Evolutionary conservation across 2,113 vertebrate species (phyloP).

Genomic region (Cynoglossus semilaevis): DNA sequence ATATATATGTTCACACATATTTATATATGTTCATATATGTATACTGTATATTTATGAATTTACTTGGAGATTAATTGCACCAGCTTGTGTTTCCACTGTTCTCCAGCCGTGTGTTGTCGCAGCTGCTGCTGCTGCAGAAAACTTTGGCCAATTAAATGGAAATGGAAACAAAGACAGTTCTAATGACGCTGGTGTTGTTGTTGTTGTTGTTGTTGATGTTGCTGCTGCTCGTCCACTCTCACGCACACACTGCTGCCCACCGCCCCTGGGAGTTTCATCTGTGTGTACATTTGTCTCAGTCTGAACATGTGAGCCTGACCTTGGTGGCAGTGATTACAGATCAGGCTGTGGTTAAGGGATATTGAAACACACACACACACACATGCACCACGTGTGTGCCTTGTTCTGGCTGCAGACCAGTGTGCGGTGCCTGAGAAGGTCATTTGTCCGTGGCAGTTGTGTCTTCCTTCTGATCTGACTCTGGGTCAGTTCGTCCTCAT

Average conservation of each 20-base stretch:
- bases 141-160: conserved; percentile 28
- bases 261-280: conserved; percentile 15
- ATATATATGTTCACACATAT: too few species aligned
- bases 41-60: conserved; percentile 35
- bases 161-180: conserved; percentile 32
- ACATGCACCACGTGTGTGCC: not conserved
- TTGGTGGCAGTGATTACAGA: conserved; percentile 14
- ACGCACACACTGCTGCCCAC: conserved; percentile 15
- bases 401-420: too few species aligned
- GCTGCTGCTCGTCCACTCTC: not conserved
- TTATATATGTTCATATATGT: not conserved
- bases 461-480: not conserved
- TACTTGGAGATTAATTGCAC: not conserved
- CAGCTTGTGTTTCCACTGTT: conserved; percentile 13
- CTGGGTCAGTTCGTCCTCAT: conserved; percentile 11
- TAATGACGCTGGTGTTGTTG: not conserved
- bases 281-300: not conserved
- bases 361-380: not conserved
- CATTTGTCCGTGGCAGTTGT: conserved; percentile 8
- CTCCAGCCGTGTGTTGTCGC: not conserved
- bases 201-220: not conserved
- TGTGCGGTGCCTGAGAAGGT: conserved; percentile 4
- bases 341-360: conserved; percentile 4
- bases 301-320: conserved; percentile 18
- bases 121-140: conserved; percentile 12